These are phyloP conservation scores for Arbacia lixula DNA, from an alignment of 53 echinoderm and acorn worm genomes.

Conservation along the genomic window DNA sequence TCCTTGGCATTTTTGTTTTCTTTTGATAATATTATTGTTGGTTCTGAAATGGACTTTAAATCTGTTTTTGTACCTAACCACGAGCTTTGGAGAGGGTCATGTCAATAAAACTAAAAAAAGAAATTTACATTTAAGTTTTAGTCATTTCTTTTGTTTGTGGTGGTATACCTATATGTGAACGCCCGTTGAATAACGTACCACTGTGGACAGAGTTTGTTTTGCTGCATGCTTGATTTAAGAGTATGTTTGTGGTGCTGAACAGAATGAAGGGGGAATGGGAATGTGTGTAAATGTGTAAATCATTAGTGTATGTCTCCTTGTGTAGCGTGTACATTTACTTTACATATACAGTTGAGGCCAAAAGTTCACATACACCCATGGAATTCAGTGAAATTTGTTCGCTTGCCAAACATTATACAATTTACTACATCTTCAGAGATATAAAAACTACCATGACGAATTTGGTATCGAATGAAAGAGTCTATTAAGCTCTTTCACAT, in stretches of 20 bases:
- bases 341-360: too few relatives aligned
- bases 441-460: too few relatives aligned
- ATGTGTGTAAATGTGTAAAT: neutral
- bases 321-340: too few relatives aligned
- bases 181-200: neutral
- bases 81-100: constrained; percentile 23
- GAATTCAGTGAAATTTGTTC: too few relatives aligned
- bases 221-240: too few relatives aligned
- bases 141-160: neutral
- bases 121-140: constrained; percentile 15
- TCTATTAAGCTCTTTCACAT: too few relatives aligned
- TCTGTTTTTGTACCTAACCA: constrained; percentile 57
- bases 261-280: neutral
- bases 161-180: neutral
- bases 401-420: too few relatives aligned
- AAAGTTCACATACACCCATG: too few relatives aligned
- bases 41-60: constrained; percentile 49
- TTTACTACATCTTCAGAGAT: too few relatives aligned
- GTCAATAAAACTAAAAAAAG: constrained; percentile 46
- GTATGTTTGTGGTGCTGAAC: neutral
- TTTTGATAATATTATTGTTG: constrained; percentile 45
- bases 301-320: too few relatives aligned
- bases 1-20: constrained; percentile 6
- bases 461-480: too few relatives aligned
- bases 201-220: too few relatives aligned